Evolutionary conservation across 2,113 vertebrate genomes (phyloP).

Genomic region (Coregonus clupeaformis): DNA sequence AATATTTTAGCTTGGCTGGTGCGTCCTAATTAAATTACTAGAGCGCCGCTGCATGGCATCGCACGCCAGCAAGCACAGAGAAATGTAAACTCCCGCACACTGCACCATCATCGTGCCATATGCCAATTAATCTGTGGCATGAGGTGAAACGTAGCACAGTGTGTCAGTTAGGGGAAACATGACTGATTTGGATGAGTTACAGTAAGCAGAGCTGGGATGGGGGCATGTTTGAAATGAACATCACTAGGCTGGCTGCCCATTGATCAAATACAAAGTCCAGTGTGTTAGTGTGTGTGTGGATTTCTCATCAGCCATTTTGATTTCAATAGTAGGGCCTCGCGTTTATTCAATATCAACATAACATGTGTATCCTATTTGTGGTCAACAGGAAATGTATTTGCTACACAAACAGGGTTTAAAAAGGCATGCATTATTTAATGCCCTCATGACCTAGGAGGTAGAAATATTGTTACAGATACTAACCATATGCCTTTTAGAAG

Average conservation of each 20-base stretch:
- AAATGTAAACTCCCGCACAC: slow-evolving; percentile 28
- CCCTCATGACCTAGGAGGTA: too few relatives aligned
- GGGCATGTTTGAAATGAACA: slow-evolving; percentile 17
- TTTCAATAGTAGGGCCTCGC: too few relatives aligned
- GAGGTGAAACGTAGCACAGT: slow-evolving; percentile 32
- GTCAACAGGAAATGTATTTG: too few relatives aligned
- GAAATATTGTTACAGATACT: too few relatives aligned
- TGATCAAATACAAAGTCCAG: too few relatives aligned
- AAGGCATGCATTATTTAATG: too few relatives aligned
- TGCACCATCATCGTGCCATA: slow-evolving; percentile 24
- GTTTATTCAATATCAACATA: too few relatives aligned
- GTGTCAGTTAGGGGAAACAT: slow-evolving; percentile 24
- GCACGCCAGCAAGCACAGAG: slow-evolving; percentile 34
- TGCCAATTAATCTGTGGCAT: slow-evolving; percentile 56
- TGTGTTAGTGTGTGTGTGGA: too few relatives aligned
- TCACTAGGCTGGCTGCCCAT: neutral
- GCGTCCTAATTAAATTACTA: slow-evolving; percentile 70
- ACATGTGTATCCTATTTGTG: too few relatives aligned
- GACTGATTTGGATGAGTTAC: slow-evolving; percentile 10
- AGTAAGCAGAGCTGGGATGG: neutral
- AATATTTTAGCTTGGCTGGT: slow-evolving; percentile 69
- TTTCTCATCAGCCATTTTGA: too few relatives aligned
- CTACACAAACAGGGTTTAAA: too few relatives aligned
- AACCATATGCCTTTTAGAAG: too few relatives aligned
- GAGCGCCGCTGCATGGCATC: slow-evolving; percentile 26